These are phyloP conservation scores for Salvelinus alpinus DNA, from an alignment of 2,113 vertebrate species.

Conservation along the genomic window DNA sequence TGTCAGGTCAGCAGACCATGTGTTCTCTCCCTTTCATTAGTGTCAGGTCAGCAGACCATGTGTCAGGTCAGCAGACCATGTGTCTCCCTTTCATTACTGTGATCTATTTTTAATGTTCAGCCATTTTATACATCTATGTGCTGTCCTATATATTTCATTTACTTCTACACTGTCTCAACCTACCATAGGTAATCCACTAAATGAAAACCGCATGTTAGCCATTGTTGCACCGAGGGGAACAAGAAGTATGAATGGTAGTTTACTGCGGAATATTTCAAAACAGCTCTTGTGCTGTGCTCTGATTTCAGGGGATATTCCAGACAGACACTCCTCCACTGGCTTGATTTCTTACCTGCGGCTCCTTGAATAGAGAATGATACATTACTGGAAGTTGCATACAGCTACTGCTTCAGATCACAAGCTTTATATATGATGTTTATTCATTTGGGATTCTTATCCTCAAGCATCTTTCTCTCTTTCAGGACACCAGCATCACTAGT, in stretches of 20 bases:
- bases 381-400: constrained; percentile 29
- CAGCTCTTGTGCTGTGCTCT: constrained; percentile 46
- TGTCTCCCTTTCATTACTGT: too few relatives aligned
- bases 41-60: too few relatives aligned
- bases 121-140: too few relatives aligned
- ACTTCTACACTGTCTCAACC: too few relatives aligned
- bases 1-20: too few relatives aligned
- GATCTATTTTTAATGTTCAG: too few relatives aligned
- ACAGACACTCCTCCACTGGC: too few relatives aligned
- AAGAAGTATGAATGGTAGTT: constrained; percentile 30
- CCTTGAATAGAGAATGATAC: constrained; percentile 55
- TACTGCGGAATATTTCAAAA: constrained; percentile 63
- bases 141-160: too few relatives aligned
- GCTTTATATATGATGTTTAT: neutral
- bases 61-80: too few relatives aligned
- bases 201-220: constrained; percentile 69
- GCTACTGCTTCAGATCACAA: constrained; percentile 25
- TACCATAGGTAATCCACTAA: constrained; percentile 69
- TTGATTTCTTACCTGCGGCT: constrained; percentile 53
- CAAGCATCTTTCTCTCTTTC: constrained; percentile 33
- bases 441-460: constrained; percentile 57
- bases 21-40: too few relatives aligned
- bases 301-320: too few relatives aligned
- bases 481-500: constrained; percentile 50
- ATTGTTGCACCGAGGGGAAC: constrained; percentile 59